Percentiles rank a stretch among this genome's conserved stretches.
Conservation (phyloP, 2,113 vertebrate species). For the Neolamprologus hecqui region DNA sequence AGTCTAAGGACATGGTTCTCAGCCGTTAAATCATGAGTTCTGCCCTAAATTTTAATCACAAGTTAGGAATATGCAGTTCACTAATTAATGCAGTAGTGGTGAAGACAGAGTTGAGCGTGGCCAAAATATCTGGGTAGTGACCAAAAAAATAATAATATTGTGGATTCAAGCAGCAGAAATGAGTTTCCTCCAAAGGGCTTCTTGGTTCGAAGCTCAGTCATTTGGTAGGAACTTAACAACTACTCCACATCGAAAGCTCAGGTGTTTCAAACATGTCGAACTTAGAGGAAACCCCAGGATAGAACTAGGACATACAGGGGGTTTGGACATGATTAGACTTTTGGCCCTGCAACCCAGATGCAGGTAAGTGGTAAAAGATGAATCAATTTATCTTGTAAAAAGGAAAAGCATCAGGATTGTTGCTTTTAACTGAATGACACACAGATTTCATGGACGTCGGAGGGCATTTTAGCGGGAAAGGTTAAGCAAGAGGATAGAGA, state of each 20-base stretch:
- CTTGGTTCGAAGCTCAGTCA: neutral
- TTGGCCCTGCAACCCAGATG: neutral
- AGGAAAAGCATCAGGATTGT: neutral
- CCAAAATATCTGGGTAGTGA: neutral
- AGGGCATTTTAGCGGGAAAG: neutral
- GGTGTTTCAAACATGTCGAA: neutral
- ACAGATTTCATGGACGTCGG: neutral
- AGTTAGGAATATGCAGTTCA: neutral
- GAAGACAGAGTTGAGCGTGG: neutral
- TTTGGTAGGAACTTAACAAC: neutral
- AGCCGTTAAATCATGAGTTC: neutral
- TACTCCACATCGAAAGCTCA: neutral
- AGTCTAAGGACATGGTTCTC: neutral
- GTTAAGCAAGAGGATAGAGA: neutral
- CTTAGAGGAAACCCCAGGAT: neutral
- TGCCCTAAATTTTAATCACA: neutral
- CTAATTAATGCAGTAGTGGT: neutral
- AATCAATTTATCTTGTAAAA: neutral
- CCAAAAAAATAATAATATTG: neutral
- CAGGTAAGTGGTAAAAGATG: neutral
- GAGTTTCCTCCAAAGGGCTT: neutral
- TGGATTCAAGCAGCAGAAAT: neutral
- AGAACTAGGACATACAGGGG: neutral
- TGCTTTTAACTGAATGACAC: slow-evolving; percentile 7
- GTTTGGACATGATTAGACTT: neutral